phyloP scores from a whole-genome alignment of 30 jellyfish, hydroid and myxozoan species.

The Turritopsis dohrnii region DNA sequence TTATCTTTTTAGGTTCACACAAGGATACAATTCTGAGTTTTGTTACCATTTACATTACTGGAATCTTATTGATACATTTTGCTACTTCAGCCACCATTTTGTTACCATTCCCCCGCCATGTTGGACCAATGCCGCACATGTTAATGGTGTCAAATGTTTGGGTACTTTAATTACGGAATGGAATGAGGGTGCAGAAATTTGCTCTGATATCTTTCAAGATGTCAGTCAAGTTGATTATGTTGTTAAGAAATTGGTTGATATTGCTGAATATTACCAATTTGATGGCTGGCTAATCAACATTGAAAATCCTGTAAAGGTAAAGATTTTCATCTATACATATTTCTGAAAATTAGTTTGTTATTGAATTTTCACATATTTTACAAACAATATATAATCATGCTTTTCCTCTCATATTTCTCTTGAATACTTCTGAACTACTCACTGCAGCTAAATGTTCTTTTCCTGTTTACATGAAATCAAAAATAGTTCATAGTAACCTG shows the following conservation, averaged over 20 bases:
- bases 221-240: slow-evolving; percentile 26
- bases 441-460: too few relatives aligned
- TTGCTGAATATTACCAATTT: slow-evolving; percentile 72
- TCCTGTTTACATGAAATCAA: too few relatives aligned
- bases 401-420: too few relatives aligned
- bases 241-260: slow-evolving; percentile 62
- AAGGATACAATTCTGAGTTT: slow-evolving; percentile 54
- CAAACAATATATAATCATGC: too few relatives aligned
- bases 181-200: slow-evolving; percentile 74
- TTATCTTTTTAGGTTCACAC: slow-evolving; percentile 48
- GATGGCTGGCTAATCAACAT: slow-evolving; percentile 96
- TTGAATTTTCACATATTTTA: too few relatives aligned
- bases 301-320: slow-evolving; percentile 61
- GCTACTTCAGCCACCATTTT: slow-evolving; percentile 86
- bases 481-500: too few relatives aligned
- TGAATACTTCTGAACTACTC: too few relatives aligned
- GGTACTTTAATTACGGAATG: slow-evolving; percentile 95
- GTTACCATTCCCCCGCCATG: slow-evolving; percentile 95
- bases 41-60: slow-evolving; percentile 80
- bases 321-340: background rate
- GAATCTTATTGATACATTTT: slow-evolving; percentile 80
- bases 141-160: slow-evolving; percentile 72
- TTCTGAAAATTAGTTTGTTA: too few relatives aligned
- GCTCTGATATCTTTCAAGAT: slow-evolving; percentile 40
- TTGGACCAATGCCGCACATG: slow-evolving; percentile 89